A percentile compares a stretch with the other conserved stretches of the same genome.
Evolutionary conservation across 2,888 invertebrate genomes (phyloP).

Genomic region (Neocrepidodera transversa): DNA sequence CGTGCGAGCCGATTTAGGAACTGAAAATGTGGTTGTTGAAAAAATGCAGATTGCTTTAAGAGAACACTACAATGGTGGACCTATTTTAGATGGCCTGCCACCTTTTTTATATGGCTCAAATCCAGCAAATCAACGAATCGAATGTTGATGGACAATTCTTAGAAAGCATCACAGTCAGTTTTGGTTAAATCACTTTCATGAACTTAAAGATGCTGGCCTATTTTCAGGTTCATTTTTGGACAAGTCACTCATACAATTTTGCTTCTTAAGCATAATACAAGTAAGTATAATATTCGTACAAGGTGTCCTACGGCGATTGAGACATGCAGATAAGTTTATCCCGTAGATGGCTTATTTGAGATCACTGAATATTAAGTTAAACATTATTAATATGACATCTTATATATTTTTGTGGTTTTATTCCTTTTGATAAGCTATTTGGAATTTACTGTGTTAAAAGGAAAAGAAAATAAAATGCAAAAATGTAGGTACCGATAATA

Average conservation of each 20-base stretch:
- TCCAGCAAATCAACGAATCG: slow-evolving; percentile 25
- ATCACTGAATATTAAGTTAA: no score
- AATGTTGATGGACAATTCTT: slow-evolving; percentile 14
- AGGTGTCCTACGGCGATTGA: no score
- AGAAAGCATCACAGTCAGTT: slow-evolving; percentile 3
- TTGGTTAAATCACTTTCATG: neutral
- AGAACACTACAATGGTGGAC: no score
- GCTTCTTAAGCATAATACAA: neutral
- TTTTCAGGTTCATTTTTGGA: neutral
- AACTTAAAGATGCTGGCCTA: neutral
- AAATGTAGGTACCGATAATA: no score
- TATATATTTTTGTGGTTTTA: no score
- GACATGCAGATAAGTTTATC: no score
- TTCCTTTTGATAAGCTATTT: no score
- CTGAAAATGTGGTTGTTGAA: slow-evolving; percentile 29
- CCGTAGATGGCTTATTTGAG: no score
- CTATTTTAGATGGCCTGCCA: neutral
- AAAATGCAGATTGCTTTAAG: slow-evolving; percentile 20
- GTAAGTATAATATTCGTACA: neutral
- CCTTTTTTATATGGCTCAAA: slow-evolving; percentile 23
- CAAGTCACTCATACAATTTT: neutral
- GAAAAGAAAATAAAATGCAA: no score
- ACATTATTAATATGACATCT: no score
- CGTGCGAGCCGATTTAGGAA: slow-evolving; percentile 30
- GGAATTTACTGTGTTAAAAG: no score